phyloP scores from a whole-genome alignment of 1,140 invertebrate species.

The Riptortus pedestris region DNA sequence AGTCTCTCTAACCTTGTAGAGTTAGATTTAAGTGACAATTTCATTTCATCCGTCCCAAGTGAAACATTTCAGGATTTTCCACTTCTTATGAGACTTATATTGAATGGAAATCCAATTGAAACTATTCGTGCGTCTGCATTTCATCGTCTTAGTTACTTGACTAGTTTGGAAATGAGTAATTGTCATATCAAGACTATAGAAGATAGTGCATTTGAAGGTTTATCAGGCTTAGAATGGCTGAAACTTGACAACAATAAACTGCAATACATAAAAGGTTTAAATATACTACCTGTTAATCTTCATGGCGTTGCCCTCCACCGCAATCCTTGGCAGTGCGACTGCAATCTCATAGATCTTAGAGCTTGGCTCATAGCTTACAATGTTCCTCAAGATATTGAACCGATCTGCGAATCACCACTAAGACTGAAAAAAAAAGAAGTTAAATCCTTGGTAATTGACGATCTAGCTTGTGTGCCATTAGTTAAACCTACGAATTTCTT shows the following conservation, averaged over 20 bases:
- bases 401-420: conserved; percentile 59
- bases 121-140: conserved; percentile 64
- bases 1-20: conserved; percentile 80
- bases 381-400: conserved; percentile 56
- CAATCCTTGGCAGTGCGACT: conserved; percentile 84
- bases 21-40: conserved; percentile 74
- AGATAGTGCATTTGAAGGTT: conserved; percentile 66
- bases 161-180: conserved; percentile 66
- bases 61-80: conserved; percentile 63
- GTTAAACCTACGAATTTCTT: conserved; percentile 57
- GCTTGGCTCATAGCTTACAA: conserved; percentile 64
- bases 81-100: conserved; percentile 65
- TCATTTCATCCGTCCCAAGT: conserved; percentile 61
- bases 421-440: conserved; percentile 55
- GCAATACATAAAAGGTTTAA: conserved; percentile 52
- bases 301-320: conserved; percentile 69
- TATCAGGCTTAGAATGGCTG: conserved; percentile 71
- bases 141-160: conserved; percentile 57
- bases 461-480: conserved; percentile 72
- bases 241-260: conserved; percentile 72
- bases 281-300: conserved; percentile 58
- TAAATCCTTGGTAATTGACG: conserved; percentile 53
- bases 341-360: conserved; percentile 61
- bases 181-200: conserved; percentile 67
- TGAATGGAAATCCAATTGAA: conserved; percentile 70